phyloP scores from a whole-genome alignment of 1,140 invertebrate species.

The Heliconius melpomene region DNA sequence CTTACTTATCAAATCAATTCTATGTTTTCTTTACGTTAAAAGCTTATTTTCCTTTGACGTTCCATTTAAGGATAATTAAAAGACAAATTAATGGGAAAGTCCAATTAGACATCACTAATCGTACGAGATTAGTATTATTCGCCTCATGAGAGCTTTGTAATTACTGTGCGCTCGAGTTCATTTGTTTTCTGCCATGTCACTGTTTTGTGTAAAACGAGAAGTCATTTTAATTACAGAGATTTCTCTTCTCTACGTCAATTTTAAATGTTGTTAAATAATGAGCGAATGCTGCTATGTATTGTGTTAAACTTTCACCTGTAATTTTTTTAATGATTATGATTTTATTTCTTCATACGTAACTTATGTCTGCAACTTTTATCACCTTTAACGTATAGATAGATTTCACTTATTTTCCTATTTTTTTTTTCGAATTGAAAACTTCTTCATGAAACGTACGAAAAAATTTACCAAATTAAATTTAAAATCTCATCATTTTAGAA shows the following conservation, averaged over 20 bases:
- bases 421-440: no score
- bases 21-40: constrained; percentile 18
- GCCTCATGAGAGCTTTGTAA: constrained; percentile 54
- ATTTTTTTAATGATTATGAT: neutral
- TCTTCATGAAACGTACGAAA: no score
- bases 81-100: constrained; percentile 65
- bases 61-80: constrained; percentile 53
- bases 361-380: neutral
- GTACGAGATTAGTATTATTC: constrained; percentile 56
- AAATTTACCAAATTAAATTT: no score
- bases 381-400: no score
- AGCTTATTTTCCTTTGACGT: neutral
- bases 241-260: constrained; percentile 45
- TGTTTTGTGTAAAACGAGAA: constrained; percentile 55
- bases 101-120: constrained; percentile 37
- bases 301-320: neutral
- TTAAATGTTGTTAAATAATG: constrained; percentile 10
- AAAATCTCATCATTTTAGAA: no score
- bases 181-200: constrained; percentile 64
- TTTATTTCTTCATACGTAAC: neutral
- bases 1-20: neutral
- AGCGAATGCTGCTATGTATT: neutral
- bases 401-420: no score
- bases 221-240: constrained; percentile 65
- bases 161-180: constrained; percentile 49